A percentile compares a stretch with the other conserved stretches of the same genome.
Conservation (phyloP, 2,797 vertebrate genomes). For the Chromobotia macracanthus region DNA sequence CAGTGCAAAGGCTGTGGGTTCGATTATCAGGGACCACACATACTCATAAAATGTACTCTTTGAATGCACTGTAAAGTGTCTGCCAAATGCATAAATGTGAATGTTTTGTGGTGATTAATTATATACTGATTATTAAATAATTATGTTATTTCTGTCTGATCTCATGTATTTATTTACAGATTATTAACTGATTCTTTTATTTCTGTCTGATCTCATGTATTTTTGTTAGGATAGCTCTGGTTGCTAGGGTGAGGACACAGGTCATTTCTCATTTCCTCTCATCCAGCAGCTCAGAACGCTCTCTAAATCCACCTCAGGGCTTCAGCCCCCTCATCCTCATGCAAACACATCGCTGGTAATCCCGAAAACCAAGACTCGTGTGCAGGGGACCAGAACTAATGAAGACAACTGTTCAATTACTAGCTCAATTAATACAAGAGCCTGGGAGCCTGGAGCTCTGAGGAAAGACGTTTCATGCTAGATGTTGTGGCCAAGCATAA, state of each 20-base stretch:
- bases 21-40: too few species aligned
- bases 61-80: too few species aligned
- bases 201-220: background rate
- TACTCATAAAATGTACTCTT: too few species aligned
- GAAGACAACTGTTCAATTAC: slow-evolving; percentile 86
- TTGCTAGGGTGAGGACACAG: slow-evolving; percentile 64
- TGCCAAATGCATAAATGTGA: too few species aligned
- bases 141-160: slow-evolving; percentile 9
- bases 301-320: slow-evolving; percentile 57
- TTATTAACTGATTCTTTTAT: slow-evolving; percentile 30
- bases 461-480: slow-evolving; percentile 65
- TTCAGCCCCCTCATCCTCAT: slow-evolving; percentile 55
- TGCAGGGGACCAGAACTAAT: slow-evolving; percentile 81
- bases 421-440: slow-evolving; percentile 81
- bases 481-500: slow-evolving; percentile 71
- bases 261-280: slow-evolving; percentile 56
- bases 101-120: slow-evolving; percentile 1
- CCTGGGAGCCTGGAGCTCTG: slow-evolving; percentile 75
- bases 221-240: slow-evolving; percentile 57
- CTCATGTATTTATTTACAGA: background rate
- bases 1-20: too few species aligned
- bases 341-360: slow-evolving; percentile 73
- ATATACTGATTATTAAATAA: slow-evolving; percentile 10
- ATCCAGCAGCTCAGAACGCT: slow-evolving; percentile 43
- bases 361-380: slow-evolving; percentile 68